These are phyloP conservation scores for Stratiomys singularior DNA, from an alignment of 2,888 invertebrate species.

Conservation along the genomic window DNA sequence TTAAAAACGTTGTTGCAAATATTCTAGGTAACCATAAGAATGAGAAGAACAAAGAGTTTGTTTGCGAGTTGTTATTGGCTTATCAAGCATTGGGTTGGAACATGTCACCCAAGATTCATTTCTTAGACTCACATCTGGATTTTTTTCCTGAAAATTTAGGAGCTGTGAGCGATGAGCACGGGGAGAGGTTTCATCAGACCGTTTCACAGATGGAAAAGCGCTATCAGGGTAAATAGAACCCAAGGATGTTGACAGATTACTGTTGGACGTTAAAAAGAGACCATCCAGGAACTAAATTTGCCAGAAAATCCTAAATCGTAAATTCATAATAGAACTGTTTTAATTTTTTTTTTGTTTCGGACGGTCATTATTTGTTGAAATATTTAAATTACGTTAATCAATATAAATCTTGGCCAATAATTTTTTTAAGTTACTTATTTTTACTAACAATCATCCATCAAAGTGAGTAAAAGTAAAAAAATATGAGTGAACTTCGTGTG, in stretches of 20 bases:
- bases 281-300: not conserved
- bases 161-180: slow-evolving; percentile 59
- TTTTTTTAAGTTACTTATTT: not conserved
- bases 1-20: slow-evolving; percentile 41
- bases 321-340: not conserved
- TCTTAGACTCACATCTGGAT: slow-evolving; percentile 59
- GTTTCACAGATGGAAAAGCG: not conserved
- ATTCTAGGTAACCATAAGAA: slow-evolving; percentile 51
- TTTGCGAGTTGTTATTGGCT: slow-evolving; percentile 47
- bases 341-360: not conserved
- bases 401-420: not conserved
- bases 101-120: slow-evolving; percentile 60
- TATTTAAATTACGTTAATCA: not conserved
- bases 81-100: slow-evolving; percentile 52
- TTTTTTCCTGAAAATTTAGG: slow-evolving; percentile 61
- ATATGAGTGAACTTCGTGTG: not conserved
- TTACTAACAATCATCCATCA: not conserved
- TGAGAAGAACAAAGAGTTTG: slow-evolving; percentile 49
- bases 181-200: not conserved
- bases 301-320: not conserved
- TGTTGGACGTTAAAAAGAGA: slow-evolving; percentile 11
- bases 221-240: not conserved
- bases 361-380: slow-evolving; percentile 8
- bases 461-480: not conserved
- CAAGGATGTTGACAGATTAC: not conserved